Evolutionary conservation across 2,888 invertebrate species (phyloP).

Genomic region (Lasioglossum zephyrum): DNA sequence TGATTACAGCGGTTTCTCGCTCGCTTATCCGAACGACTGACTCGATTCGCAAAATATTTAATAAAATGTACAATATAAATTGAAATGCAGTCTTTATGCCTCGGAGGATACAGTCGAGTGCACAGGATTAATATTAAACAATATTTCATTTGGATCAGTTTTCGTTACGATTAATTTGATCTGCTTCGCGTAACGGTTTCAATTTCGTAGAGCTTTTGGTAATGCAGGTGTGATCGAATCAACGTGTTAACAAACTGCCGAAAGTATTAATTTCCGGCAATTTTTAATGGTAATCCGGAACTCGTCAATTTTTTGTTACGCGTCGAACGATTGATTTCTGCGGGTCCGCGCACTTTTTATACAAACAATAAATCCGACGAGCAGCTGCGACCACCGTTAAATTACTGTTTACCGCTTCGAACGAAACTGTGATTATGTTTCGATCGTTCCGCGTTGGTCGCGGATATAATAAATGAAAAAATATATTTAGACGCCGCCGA

Average conservation of each 20-base stretch:
- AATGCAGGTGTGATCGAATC: background rate
- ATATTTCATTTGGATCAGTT: background rate
- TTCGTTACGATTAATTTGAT: too few relatives aligned
- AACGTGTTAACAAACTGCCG: background rate
- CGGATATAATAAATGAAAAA: slow-evolving; percentile 6
- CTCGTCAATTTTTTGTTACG: background rate
- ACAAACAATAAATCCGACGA: background rate
- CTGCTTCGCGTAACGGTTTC: background rate
- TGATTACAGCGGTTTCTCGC: background rate
- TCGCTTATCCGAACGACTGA: background rate
- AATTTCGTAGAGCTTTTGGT: background rate
- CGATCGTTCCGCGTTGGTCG: background rate
- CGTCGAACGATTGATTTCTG: background rate
- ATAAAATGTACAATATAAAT: too few relatives aligned
- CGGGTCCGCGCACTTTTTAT: background rate
- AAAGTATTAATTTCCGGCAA: background rate
- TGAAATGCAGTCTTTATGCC: too few relatives aligned
- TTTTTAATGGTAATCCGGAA: background rate
- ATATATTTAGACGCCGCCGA: background rate
- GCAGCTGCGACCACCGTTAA: background rate
- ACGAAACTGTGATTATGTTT: background rate
- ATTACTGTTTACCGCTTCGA: background rate
- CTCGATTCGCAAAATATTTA: background rate
- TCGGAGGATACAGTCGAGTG: too few relatives aligned
- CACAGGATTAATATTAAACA: too few relatives aligned